phyloP scores from a whole-genome alignment of 2,797 vertebrate species.

The Sphenopsis melanotis region DNA sequence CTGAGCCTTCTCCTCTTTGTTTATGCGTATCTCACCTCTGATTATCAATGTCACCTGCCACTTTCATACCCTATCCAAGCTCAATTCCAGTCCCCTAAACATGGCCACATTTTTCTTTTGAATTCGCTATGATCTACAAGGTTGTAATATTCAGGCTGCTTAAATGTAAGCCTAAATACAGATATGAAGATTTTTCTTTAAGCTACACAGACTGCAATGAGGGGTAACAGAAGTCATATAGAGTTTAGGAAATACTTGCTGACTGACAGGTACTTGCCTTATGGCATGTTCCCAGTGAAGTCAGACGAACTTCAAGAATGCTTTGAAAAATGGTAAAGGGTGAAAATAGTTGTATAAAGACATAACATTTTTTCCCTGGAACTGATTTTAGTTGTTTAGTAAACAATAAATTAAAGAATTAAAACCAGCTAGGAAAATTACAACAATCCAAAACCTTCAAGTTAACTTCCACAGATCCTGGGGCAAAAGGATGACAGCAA shows the following conservation, averaged over 20 bases:
- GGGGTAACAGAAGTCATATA: background rate
- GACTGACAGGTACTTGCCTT: background rate
- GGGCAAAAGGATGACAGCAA: background rate
- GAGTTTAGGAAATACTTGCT: background rate
- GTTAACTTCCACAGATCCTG: background rate
- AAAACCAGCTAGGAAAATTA: background rate
- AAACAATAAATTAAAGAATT: background rate
- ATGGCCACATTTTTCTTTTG: background rate
- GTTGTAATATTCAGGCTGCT: background rate
- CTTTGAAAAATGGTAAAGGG: background rate
- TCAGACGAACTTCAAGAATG: background rate
- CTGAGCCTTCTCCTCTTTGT: background rate
- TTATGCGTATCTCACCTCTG: background rate
- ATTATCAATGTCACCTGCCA: background rate
- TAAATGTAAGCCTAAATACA: background rate
- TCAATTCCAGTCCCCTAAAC: background rate
- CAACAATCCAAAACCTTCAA: background rate
- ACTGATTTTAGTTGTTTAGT: background rate
- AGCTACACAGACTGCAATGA: background rate
- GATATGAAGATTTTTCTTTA: background rate
- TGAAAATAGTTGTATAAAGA: background rate
- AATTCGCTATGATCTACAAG: background rate
- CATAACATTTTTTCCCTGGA: background rate
- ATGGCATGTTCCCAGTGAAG: background rate
- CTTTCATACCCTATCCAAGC: background rate